Evolutionary conservation across 2,113 vertebrate species (phyloP).

Genomic region (Passerina amoena): DNA sequence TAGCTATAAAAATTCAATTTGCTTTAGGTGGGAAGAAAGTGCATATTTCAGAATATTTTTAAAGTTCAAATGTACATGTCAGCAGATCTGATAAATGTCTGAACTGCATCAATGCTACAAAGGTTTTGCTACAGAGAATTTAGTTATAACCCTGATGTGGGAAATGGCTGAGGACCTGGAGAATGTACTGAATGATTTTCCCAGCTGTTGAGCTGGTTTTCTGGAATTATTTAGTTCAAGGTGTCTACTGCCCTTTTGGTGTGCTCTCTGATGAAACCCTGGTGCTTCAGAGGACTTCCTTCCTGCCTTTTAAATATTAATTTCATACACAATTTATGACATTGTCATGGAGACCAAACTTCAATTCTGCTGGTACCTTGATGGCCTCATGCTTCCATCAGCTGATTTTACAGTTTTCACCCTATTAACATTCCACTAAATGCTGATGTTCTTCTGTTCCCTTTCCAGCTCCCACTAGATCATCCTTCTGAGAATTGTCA

Average conservation of each 20-base stretch:
- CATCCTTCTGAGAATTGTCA: neutral
- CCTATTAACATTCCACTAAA: neutral
- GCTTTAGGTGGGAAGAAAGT: neutral
- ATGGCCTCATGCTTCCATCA: neutral
- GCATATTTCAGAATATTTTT: neutral
- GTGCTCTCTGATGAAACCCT: neutral
- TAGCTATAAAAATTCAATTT: neutral
- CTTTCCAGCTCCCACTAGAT: neutral
- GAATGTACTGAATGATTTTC: neutral
- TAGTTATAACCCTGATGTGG: neutral
- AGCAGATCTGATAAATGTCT: neutral
- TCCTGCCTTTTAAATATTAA: slow-evolving; percentile 20
- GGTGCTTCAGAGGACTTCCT: slow-evolving; percentile 9
- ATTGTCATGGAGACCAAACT: neutral
- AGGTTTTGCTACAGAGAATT: neutral
- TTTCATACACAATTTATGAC: slow-evolving; percentile 28
- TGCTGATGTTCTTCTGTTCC: neutral
- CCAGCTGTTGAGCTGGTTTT: neutral
- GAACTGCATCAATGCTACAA: neutral
- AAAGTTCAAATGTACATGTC: neutral
- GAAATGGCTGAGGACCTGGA: neutral
- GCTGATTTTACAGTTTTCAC: neutral
- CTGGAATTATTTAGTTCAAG: neutral
- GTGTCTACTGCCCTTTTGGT: neutral
- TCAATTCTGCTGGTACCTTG: neutral